phyloP scores from a whole-genome alignment of 64 coral and sea anemone species.

The Dendrophyllia cribrosa region DNA sequence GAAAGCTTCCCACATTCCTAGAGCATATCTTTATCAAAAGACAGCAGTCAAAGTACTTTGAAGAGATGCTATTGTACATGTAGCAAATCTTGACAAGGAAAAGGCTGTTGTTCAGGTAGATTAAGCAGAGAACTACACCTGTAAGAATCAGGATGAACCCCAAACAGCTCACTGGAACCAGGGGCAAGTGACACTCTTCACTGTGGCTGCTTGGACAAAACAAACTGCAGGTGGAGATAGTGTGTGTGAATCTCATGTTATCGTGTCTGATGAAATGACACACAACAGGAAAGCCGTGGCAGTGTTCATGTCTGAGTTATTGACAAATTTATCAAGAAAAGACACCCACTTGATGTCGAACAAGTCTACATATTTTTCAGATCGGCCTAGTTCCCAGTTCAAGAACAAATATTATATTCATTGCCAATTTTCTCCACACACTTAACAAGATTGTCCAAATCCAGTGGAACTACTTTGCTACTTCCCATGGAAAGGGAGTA shows the following conservation, averaged over 20 bases:
- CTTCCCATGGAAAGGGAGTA: constrained; percentile 64
- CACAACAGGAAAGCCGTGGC: too few relatives aligned
- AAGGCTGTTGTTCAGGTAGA: neutral
- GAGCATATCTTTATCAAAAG: constrained; percentile 31
- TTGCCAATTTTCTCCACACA: constrained; percentile 39
- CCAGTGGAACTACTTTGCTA: constrained; percentile 54
- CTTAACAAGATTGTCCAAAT: neutral
- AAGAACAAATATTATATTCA: constrained; percentile 38
- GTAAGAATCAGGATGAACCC: neutral
- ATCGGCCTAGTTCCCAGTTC: constrained; percentile 37
- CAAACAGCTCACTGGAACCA: constrained; percentile 24
- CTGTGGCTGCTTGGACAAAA: too few relatives aligned
- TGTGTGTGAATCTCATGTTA: too few relatives aligned
- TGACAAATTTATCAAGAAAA: constrained; percentile 23
- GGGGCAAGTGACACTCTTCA: too few relatives aligned
- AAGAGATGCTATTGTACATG: too few relatives aligned
- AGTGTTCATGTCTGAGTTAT: too few relatives aligned
- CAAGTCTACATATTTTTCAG: constrained; percentile 35
- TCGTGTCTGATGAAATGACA: too few relatives aligned
- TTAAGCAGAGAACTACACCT: neutral
- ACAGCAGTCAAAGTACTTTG: constrained; percentile 11
- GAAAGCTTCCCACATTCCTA: constrained; percentile 45
- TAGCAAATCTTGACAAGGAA: neutral
- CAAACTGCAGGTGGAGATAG: too few relatives aligned
- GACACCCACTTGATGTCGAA: neutral